Evolutionary conservation across 2,888 invertebrate species (phyloP), one percentile per base, ranked within the genome.

Genomic region (Nezara viridula): DNA sequence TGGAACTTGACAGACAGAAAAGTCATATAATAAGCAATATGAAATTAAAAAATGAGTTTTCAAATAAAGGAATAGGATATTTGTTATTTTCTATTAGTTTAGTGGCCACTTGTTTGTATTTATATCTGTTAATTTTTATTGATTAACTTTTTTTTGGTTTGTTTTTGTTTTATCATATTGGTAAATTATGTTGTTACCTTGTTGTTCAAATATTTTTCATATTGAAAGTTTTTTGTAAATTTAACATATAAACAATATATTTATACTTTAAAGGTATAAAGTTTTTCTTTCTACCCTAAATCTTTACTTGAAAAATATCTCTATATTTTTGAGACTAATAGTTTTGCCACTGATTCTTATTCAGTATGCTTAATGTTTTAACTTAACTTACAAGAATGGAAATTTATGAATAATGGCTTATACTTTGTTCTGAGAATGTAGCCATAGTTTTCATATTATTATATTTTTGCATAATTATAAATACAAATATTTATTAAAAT

Each of bases 141-240:
- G 16, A 47, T 81, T 81, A 81, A 81, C 44, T 9, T n/a, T 81
- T n/a, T 81, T 44, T 81, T 12, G n/a, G 44, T 47, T 81, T n/a
- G 44, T 81, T 81, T 81, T 77, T 40, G 77, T 77, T 40, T 47
- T 81, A 81, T 81, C 66, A 37, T 81, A 47, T 81, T 81, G 81
- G 81, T 81, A 81, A 12, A 81, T 21, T 81, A 44, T 24, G 40
- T 81, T 81, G 44, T 44, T 81, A 81, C 7, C 81, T 44, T 40
- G 40, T 37, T 77, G 12, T 37, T 44, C 44, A n/a, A 81, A 44
- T 81, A 81, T 81, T 81, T 81, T 73, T 81, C 81, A 81, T 81
- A 81, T 81, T 81, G 81, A 81, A 81, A 81, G 44, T 81, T 81
- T 40, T 40, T 44, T 81, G 81, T 44, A 81, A 73, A 37, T 73